These are phyloP conservation scores for Maniola jurtina DNA, from an alignment of 1,140 invertebrate genomes.

Conservation along the genomic window DNA sequence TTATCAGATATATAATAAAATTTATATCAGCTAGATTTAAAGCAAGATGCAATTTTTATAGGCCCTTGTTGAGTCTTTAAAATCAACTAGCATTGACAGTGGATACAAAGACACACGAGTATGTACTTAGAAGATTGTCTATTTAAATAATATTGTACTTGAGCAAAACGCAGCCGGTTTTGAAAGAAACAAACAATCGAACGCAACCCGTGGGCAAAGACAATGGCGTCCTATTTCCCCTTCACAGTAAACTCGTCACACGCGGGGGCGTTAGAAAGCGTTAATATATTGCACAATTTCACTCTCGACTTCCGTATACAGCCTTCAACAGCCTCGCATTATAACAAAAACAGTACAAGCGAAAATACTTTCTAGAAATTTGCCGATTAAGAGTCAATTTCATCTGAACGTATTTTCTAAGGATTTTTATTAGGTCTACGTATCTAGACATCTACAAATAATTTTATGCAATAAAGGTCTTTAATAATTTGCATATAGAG, in stretches of 20 bases:
- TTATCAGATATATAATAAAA: no score
- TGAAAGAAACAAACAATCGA: conserved; percentile 10
- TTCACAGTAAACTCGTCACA: conserved; percentile 14
- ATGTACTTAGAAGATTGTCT: background rate
- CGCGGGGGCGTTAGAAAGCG: conserved; percentile 40
- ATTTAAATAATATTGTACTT: conserved; percentile 1
- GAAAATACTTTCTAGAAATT: background rate
- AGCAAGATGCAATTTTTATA: no score
- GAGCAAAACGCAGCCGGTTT: conserved; percentile 10
- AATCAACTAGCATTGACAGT: background rate
- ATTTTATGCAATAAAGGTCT: background rate
- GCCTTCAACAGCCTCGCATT: conserved; percentile 1
- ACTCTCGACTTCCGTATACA: conserved; percentile 36
- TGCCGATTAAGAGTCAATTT: background rate
- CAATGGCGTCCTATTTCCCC: conserved; percentile 24
- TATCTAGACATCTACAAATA: background rate
- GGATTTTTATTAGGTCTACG: background rate
- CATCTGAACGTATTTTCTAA: background rate
- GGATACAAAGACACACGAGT: background rate
- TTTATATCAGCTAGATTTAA: no score
- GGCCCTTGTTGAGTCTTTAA: no score
- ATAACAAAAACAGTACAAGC: background rate
- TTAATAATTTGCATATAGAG: background rate
- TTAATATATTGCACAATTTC: conserved; percentile 33
- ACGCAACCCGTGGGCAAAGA: conserved; percentile 18